Percentiles rank a stretch among this genome's conserved stretches.
phyloP scores from a whole-genome alignment of 2,113 vertebrate genomes.

The Sialia sialis region DNA sequence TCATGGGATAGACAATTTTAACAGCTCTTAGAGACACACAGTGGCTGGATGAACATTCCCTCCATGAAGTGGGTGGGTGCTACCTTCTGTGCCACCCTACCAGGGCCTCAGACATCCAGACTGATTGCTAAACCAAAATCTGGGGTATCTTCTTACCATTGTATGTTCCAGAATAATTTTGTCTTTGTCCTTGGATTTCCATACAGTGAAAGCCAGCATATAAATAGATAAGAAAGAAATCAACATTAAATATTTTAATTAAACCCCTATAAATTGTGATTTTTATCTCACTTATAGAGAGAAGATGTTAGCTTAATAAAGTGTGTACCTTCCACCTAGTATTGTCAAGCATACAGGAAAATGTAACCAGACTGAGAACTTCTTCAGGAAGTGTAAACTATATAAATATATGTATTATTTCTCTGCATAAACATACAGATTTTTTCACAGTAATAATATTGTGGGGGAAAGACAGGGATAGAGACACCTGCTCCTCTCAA shows the following conservation, averaged over 20 bases:
- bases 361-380: neutral
- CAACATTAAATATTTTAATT: neutral
- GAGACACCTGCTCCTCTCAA: neutral
- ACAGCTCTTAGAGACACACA: neutral
- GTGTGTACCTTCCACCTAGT: neutral
- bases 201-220: accelerated
- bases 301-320: neutral
- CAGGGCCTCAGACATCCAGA: neutral
- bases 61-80: accelerated
- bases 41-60: neutral
- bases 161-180: neutral
- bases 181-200: neutral
- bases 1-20: neutral
- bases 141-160: neutral
- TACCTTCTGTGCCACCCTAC: neutral
- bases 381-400: neutral
- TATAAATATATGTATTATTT: neutral
- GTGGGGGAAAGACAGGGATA: accelerated
- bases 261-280: neutral
- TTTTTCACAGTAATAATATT: neutral
- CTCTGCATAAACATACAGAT: neutral
- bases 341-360: neutral
- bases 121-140: neutral
- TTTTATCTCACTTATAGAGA: neutral
- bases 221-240: neutral